Evolutionary conservation across 2,888 invertebrate species (phyloP).

Genomic region (Erynnis tages): DNA sequence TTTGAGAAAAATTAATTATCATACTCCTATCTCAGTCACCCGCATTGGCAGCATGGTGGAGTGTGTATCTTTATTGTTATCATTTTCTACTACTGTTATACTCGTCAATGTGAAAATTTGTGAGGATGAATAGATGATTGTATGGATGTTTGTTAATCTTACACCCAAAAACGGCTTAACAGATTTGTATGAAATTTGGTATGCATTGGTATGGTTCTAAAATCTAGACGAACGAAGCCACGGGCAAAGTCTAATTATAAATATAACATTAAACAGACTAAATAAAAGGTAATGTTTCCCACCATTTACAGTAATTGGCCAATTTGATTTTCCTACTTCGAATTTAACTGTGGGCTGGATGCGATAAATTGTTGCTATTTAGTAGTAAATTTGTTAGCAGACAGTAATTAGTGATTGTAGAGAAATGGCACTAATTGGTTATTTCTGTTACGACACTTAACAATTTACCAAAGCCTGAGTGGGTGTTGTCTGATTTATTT

Average conservation of each 20-base stretch:
- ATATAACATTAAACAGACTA: too few species aligned
- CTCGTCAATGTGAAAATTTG: background rate
- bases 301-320: slow-evolving; percentile 10
- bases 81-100: too few species aligned
- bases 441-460: background rate
- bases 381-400: slow-evolving; percentile 14
- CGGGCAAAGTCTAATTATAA: too few species aligned
- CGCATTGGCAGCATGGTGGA: too few species aligned
- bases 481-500: background rate
- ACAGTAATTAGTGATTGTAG: slow-evolving; percentile 15
- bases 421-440: slow-evolving; percentile 5
- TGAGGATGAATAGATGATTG: background rate
- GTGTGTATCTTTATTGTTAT: too few species aligned
- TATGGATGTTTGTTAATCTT: too few species aligned
- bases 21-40: too few species aligned
- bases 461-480: background rate
- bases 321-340: slow-evolving; percentile 1
- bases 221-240: too few species aligned
- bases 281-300: too few species aligned
- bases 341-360: slow-evolving; percentile 10
- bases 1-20: background rate
- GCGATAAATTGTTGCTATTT: slow-evolving; percentile 10
- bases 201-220: too few species aligned
- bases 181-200: too few species aligned
- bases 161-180: too few species aligned